Conservation (phyloP, 2,113 vertebrate genomes). For the Stigmatopora argus region DNA sequence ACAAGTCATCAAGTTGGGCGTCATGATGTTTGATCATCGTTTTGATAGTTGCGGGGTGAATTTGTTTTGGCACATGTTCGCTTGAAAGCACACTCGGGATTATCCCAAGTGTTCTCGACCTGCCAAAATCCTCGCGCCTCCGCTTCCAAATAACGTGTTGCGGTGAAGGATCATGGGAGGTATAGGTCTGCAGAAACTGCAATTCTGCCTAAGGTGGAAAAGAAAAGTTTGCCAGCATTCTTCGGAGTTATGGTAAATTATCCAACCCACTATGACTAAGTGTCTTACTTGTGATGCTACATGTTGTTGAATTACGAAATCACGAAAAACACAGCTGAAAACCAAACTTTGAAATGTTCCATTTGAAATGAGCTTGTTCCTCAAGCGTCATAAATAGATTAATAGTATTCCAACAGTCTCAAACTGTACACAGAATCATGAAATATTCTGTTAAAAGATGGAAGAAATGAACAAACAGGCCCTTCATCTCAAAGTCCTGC, state of each 20-base stretch:
- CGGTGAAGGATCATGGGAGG: neutral
- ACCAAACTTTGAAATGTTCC: slow-evolving; percentile 26
- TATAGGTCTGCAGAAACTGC: neutral
- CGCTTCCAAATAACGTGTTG: slow-evolving; percentile 15
- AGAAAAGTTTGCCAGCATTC: slow-evolving; percentile 2
- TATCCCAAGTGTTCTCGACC: slow-evolving; percentile 30
- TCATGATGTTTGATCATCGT: slow-evolving; percentile 29
- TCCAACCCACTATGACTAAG: neutral
- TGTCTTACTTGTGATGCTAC: neutral
- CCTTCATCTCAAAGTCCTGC: neutral
- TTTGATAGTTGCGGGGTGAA: slow-evolving; percentile 18
- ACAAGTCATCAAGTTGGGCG: slow-evolving; percentile 3
- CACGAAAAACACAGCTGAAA: slow-evolving; percentile 6
- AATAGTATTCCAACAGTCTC: slow-evolving; percentile 56
- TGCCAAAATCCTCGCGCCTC: slow-evolving; percentile 13
- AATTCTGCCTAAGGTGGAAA: neutral
- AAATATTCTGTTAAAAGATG: slow-evolving; percentile 53
- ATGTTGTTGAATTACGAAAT: slow-evolving; percentile 14
- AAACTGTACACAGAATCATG: slow-evolving; percentile 50
- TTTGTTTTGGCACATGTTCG: slow-evolving; percentile 32
- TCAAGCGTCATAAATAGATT: slow-evolving; percentile 52
- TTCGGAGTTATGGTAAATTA: neutral
- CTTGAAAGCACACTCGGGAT: slow-evolving; percentile 30
- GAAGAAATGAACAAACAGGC: slow-evolving; percentile 33
- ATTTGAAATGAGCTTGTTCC: slow-evolving; percentile 28